Base-by-base conservation (phyloP, 2,888 invertebrate genomes). In the Megaustenia siamemsis region DNA sequence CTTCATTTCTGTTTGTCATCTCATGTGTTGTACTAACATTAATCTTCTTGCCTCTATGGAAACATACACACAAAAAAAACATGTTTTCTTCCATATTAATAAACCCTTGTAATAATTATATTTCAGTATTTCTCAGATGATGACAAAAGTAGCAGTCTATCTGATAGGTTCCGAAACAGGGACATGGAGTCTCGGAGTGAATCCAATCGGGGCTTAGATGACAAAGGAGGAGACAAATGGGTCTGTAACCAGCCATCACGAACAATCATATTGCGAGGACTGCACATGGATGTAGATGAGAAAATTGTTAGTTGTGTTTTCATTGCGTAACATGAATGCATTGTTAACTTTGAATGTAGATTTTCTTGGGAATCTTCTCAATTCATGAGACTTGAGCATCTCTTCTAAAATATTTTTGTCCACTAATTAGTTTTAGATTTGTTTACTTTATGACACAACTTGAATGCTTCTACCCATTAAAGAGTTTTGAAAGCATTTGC, bases 221-320 rank as follows among this genome's bases (percentile, higher is more conserved):
- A 87, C 43, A 83, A 88, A 82, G 88, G 90, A 43, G 92, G 92
- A 40, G 93, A 92, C 84, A 92, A 91, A 86, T 93, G 93, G 93
- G 91, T 92, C 89, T 92, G 91, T 79, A 92, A 92, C 75, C 91
- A 90, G 68, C 93, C 94, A 8, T 93, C 94, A 8, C 92, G 93
- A 73, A 94, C 94, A 35, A 89, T 94, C 35, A 90, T 94, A 45
- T 88, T 94, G 18, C 86, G 93, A 82, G 92, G 93, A 18, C 87
- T 94, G 63, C 92, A 93, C 15, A 80, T 87, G 32, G 87, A 88
- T 45, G 88, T 93, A 45, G 92, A 92, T 85, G 94, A 94, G 87
- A 91, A 92, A 89, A 93, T 93, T 91, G 94, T 93, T 88, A 90
- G 93, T 73, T 73, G 28, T 73, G n/a, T 2, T 8, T 43, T 69